Percentiles rank a stretch among this genome's conserved stretches.
Conservation (phyloP, 2,797 vertebrate genomes). For the Bucorvus abyssinicus region DNA sequence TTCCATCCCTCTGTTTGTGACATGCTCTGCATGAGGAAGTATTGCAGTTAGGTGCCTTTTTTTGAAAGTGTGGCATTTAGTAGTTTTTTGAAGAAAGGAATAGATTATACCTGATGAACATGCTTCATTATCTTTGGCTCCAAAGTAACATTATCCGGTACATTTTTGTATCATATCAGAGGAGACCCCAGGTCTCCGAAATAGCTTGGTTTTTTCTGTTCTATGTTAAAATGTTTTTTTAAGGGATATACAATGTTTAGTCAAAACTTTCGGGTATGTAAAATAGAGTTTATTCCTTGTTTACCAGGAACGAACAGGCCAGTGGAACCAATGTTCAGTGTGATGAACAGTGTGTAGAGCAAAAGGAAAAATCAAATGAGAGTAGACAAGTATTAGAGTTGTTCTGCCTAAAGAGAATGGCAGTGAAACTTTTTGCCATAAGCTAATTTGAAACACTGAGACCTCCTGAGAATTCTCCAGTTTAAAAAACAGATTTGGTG, state of each 20-base stretch:
- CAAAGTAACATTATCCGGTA: background rate
- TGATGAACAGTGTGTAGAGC: fast-evolving
- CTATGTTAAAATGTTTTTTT: background rate
- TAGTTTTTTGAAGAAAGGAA: background rate
- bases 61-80: background rate
- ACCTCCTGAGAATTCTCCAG: background rate
- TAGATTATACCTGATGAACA: background rate
- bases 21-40: background rate
- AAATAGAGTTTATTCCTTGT: background rate
- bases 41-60: background rate
- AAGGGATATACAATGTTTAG: background rate
- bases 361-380: background rate
- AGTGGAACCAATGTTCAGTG: background rate
- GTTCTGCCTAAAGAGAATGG: background rate
- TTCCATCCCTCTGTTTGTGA: background rate
- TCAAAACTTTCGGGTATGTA: background rate
- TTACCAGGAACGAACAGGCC: background rate
- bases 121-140: background rate
- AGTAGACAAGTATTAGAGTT: background rate
- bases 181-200: background rate
- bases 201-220: background rate
- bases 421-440: background rate
- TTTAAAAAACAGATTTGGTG: background rate
- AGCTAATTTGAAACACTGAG: background rate
- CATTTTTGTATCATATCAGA: background rate